Base-by-base conservation (phyloP, 2,113 vertebrate species). In the Crotalus viridis region DNA sequence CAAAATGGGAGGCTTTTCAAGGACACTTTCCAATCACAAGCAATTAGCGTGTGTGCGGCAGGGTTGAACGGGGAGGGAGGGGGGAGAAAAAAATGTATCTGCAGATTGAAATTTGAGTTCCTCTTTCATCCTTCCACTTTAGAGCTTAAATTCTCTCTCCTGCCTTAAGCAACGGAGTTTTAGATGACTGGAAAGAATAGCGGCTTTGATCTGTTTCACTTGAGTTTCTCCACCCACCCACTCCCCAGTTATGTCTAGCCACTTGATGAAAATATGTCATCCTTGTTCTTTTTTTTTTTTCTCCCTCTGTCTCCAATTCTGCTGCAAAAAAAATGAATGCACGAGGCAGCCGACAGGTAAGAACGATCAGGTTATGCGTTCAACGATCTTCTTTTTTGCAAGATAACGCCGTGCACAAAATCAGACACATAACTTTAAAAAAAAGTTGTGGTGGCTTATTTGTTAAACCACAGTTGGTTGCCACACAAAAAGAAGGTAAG, bases 1-100 rank as follows among this genome's bases (percentile, higher is more conserved):
- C 91, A 93, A 94, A 95, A 95, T 94, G 92, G 10, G n/a, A 95
- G 92, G 89, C 64, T 94, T 26, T 61, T 54, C 55, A 93, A 88
- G 86, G 93, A 94, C 94, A 24, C 55, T 91, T 95, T 92, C 90
- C 95, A 26, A 89, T 91, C 55, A 92, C 91, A 94, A 94, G 64
- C 59, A 94, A 95, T 94, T 94, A 52, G 59, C 48, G 28, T 2
- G 28, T 2, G 22, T 2, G 22, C 22, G 55, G 87, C 91, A 28
- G 46, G 26, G 7, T 64, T 74, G 69, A 74, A 74, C 0, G 3
- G 54, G 54, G 12, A 57, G 17, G 24, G 22, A 1, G 10, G 6
- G n/a, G n/a, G 5, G 22, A 26, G 43, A 59, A 21, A 24, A 51
- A 56, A 56, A 5, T 1, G 22, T n/a, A 69, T 56, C 51, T 7